These are phyloP conservation scores for Trissoscelio sp. DNA, from an alignment of 2,888 invertebrate genomes.

Conservation along the genomic window DNA sequence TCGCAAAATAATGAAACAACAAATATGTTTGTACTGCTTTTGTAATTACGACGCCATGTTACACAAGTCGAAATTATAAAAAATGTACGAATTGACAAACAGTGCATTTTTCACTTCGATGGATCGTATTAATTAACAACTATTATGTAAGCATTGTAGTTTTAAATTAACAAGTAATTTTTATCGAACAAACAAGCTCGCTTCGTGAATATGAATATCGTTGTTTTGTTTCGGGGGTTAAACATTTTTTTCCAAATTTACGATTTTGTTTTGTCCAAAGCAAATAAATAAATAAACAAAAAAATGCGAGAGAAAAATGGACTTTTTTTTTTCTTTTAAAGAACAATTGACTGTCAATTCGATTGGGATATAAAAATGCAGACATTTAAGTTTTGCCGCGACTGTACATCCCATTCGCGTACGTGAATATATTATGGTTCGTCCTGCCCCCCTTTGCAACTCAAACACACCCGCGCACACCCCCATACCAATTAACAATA, in stretches of 20 bases:
- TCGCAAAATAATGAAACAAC: conserved; percentile 48
- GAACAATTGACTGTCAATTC: neutral
- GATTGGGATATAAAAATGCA: conserved; percentile 39
- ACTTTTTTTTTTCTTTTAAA: too few relatives aligned
- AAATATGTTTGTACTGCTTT: conserved; percentile 43
- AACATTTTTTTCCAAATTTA: neutral
- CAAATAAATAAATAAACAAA: neutral
- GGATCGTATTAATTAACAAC: conserved; percentile 40
- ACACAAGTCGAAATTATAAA: conserved; percentile 31
- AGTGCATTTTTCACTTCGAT: conserved; percentile 25
- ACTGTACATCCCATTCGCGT: conserved; percentile 69
- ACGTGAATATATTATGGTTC: conserved; percentile 72
- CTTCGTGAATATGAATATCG: conserved; percentile 13
- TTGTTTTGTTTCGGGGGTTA: neutral
- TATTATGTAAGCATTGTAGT: conserved; percentile 37
- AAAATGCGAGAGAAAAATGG: neutral
- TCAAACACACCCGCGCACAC: conserved; percentile 69
- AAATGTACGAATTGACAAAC: conserved; percentile 35
- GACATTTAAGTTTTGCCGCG: conserved; percentile 66
- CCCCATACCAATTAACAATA: conserved; percentile 82
- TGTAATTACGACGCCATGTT: conserved; percentile 32
- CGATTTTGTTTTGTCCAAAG: neutral
- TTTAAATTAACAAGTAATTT: conserved; percentile 42
- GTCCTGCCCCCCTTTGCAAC: conserved; percentile 70
- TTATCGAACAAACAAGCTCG: conserved; percentile 23